Conservation (phyloP, 2,888 invertebrate genomes). For the Heliconius charithonia region DNA sequence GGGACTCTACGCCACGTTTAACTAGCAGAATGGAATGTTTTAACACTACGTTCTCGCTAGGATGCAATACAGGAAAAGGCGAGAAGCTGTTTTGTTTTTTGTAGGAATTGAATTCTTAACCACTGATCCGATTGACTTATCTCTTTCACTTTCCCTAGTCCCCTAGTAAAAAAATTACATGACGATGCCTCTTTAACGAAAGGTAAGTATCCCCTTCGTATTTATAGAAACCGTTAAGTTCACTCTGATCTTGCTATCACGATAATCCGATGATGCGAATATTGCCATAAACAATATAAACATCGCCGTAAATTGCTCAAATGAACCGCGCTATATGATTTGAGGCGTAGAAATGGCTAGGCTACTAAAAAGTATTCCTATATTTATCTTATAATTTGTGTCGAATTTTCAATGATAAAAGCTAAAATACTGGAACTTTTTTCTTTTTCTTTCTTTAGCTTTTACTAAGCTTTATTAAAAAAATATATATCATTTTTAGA, state of each 20-base stretch:
- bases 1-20: not conserved
- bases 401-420: too few relatives aligned
- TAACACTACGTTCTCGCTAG: too few relatives aligned
- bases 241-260: constrained; percentile 32
- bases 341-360: constrained; percentile 40
- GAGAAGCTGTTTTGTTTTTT: too few relatives aligned
- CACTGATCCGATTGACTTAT: too few relatives aligned
- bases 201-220: not conserved
- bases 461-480: too few relatives aligned
- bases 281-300: constrained; percentile 48
- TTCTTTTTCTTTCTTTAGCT: too few relatives aligned
- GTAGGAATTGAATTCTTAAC: too few relatives aligned
- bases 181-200: not conserved
- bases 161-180: not conserved
- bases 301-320: constrained; percentile 51
- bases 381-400: not conserved
- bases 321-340: constrained; percentile 42
- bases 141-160: too few relatives aligned
- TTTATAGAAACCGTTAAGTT: not conserved
- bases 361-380: constrained; percentile 24
- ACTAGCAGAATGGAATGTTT: too few relatives aligned
- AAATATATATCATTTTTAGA: too few relatives aligned
- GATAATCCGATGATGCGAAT: constrained; percentile 30
- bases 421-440: too few relatives aligned
- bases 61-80: too few relatives aligned